phyloP scores from a whole-genome alignment of 2,797 vertebrate genomes.

The Anguilla marmorata region DNA sequence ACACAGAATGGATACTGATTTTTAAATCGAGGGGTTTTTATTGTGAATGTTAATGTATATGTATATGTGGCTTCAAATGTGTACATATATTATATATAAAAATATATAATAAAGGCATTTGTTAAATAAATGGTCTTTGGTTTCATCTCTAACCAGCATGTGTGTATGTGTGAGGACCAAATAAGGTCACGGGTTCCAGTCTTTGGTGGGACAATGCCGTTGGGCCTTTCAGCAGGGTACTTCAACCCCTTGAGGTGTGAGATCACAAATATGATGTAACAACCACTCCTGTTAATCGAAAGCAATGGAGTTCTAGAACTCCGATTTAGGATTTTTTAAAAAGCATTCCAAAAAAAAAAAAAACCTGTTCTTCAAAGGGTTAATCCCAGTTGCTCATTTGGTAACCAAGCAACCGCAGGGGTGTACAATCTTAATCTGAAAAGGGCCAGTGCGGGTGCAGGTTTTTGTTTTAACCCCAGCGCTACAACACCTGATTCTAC shows the following conservation, averaged over 20 bases:
- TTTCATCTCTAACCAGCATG: not conserved
- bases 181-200: not conserved
- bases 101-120: not conserved
- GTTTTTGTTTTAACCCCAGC: too few species aligned
- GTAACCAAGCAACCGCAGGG: too few species aligned
- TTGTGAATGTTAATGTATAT: slow-evolving; percentile 22
- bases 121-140: slow-evolving; percentile 12
- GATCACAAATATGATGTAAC: not conserved
- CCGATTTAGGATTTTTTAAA: not conserved
- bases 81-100: slow-evolving; percentile 28
- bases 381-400: not conserved
- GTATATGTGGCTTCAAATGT: slow-evolving; percentile 34
- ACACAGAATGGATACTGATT: not conserved
- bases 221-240: too few species aligned
- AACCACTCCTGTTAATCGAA: not conserved
- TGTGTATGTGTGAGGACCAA: not conserved
- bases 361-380: not conserved
- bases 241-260: too few species aligned
- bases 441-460: too few species aligned
- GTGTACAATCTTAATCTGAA: too few species aligned
- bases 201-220: too few species aligned
- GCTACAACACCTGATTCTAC: too few species aligned
- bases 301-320: not conserved
- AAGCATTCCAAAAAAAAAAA: not conserved
- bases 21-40: slow-evolving; percentile 19